Base-by-base conservation (phyloP, 2,888 invertebrate genomes). In the Amphipyra berbera region DNA sequence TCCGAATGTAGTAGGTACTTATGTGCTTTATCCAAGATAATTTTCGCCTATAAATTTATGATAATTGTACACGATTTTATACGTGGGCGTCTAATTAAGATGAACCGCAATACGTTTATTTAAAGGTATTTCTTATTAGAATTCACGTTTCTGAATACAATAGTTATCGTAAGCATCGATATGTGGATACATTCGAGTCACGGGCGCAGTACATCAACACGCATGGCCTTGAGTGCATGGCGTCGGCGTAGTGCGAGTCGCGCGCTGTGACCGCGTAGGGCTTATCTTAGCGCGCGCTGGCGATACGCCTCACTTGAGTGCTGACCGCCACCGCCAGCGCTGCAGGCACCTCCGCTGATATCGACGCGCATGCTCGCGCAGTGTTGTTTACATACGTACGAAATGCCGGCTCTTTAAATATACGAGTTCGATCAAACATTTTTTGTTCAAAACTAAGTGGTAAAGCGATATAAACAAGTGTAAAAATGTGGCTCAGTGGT, bases 131-230 rank as follows among this genome's bases (percentile, higher is more conserved):
- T 82, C 73, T 69, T 76, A 74, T 77, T 83, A 83, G 73, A 84
- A 84, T 87, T 83, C 84, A 84, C 70, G 78, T 86, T 88, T 87
- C 76, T 82, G 86, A 88, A 88, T 78, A 90, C 92, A 92, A 91
- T 91, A 80, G 87, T 65, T 67, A 78, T 79, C 83, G 82, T 84
- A 68, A 82, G 84, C 76, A 78, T 82, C 73, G 78, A 73, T 79
- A 82, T 87, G 86, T 84, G 85, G 83, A 85, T 84, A 85, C 83
- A 92, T 90, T 88, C 91, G 81, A 91, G 89, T 91, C 91, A 92
- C 90, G 91, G 89, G 84, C 85, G 79, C 76, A 79, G 80, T 86
- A 88, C 88, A 87, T 89, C 88, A 89, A 88, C 87, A 86, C 82
- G 76, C 75, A 78, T 79, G 91, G 87, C 93, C 93, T 93, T 93